A percentile compares a stretch with the other conserved stretches of the same genome.
phyloP scores from a whole-genome alignment of 2,797 vertebrate genomes.

The Platyrinchus mystaceus region DNA sequence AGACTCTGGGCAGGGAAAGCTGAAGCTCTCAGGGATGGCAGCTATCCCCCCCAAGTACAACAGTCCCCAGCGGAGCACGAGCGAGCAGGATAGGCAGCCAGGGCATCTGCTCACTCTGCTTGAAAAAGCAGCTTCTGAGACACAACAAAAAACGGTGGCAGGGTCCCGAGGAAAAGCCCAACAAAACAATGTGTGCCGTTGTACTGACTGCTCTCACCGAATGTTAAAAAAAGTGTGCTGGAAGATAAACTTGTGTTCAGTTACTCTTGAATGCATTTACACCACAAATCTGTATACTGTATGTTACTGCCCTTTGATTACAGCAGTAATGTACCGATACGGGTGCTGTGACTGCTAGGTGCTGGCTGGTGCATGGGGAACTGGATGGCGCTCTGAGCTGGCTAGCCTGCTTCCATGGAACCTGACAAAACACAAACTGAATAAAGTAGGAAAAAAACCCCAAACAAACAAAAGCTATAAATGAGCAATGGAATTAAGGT shows the following conservation, averaged over 20 bases:
- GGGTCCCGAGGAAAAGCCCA: background rate
- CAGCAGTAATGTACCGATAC: background rate
- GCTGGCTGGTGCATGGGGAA: background rate
- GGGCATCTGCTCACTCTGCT: background rate
- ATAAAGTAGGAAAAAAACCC: background rate
- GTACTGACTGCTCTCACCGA: rapidly evolving
- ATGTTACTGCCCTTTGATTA: background rate
- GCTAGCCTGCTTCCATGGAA: background rate
- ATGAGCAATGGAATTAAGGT: background rate
- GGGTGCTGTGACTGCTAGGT: background rate
- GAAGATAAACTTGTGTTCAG: background rate
- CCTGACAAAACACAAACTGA: background rate
- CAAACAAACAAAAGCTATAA: background rate
- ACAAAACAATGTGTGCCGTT: background rate
- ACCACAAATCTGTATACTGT: rapidly evolving
- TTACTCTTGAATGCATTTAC: background rate
- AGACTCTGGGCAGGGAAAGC: background rate
- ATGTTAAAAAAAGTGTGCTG: background rate
- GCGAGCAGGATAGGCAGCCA: background rate
- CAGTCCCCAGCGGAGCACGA: background rate
- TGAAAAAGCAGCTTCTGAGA: background rate
- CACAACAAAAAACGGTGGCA: background rate
- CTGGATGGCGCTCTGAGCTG: background rate
- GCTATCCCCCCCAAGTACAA: background rate
- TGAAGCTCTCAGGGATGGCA: background rate